Base-by-base conservation (phyloP, 1,140 invertebrate genomes). In the Leptinotarsa defecta region DNA sequence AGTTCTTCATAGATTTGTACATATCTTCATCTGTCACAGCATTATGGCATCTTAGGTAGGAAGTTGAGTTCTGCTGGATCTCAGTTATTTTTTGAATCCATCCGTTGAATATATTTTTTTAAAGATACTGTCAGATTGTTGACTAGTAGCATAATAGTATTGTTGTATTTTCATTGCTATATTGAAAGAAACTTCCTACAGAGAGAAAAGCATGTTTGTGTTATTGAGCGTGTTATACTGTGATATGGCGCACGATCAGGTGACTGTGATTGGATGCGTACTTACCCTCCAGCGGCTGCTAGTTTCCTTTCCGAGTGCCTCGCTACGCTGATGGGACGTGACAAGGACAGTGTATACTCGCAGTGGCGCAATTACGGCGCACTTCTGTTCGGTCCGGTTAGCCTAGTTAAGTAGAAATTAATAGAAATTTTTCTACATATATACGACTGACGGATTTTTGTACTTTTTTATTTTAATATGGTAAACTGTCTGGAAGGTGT, bases 181-280 rank as follows among this genome's bases (percentile, higher is more conserved):
- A 57, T 22, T 22, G n/a, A 65, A 65, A 22, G 13, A 22, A 65
- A 65, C 17, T 8, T 65, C 15, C 13, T 57, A 68, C 19, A 43
- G n/a, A 68, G 71, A 64, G 71, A 61, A 68, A 73, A 77, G 77
- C 78, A 80, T 79, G 80, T 78, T 79, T 78, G 79, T 82, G 78
- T 77, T 71, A 76, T 74, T 81, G 78, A 77, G 80, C 81, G 83
- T 82, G 81, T 83, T 83, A 83, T 83, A 82, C 84, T 85, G 84
- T 85, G 84, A 85, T 85, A 85, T 84, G 80, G 84, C 83, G 84
- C 84, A 85, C 78, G 84, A 84, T 84, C 84, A 84, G 83, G 83
- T 85, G 84, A 84, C 84, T 85, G 82, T 84, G 77, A 80, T 83
- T 82, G 83, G 83, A 84, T 82, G 80, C 78, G 82, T 84, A 84